Percentiles rank a stretch among this genome's conserved stretches.
These are phyloP conservation scores for Carassius carassius DNA, from an alignment of 2,113 vertebrate species.

Conservation along the genomic window DNA sequence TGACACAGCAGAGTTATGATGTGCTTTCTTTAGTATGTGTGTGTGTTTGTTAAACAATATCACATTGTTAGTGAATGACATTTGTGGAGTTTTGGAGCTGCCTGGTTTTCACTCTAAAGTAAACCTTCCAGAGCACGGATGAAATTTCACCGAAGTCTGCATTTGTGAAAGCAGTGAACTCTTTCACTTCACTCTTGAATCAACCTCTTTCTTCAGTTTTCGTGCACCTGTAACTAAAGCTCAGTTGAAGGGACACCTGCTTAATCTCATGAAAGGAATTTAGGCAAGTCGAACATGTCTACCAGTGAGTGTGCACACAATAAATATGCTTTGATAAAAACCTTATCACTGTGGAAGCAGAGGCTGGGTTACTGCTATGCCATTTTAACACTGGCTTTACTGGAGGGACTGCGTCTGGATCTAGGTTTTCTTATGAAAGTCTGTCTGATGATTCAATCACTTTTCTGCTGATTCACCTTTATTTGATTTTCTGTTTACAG, in stretches of 20 bases:
- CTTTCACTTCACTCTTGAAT: constrained; percentile 29
- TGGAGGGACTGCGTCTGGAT: background rate
- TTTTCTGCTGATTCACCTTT: background rate
- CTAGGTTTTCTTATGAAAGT: background rate
- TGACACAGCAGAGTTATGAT: constrained; percentile 7
- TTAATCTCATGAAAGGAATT: constrained; percentile 20
- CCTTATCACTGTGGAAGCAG: background rate
- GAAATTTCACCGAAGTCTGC: constrained; percentile 21
- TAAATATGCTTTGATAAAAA: background rate
- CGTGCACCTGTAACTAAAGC: constrained; percentile 31
- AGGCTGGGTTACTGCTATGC: background rate
- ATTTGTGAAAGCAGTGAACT: background rate
- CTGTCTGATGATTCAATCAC: background rate
- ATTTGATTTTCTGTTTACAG: background rate
- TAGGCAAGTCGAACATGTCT: background rate
- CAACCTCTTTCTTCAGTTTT: constrained; percentile 31
- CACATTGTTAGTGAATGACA: background rate
- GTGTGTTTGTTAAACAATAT: background rate
- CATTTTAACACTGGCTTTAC: constrained; percentile 4
- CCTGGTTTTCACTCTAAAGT: background rate
- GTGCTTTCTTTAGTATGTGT: background rate
- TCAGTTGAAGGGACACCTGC: background rate
- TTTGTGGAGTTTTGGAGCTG: background rate
- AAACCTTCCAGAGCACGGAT: background rate
- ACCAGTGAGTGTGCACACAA: background rate